Conservation (phyloP, 2,888 invertebrate genomes). For the Ectemnius lituratus region DNA sequence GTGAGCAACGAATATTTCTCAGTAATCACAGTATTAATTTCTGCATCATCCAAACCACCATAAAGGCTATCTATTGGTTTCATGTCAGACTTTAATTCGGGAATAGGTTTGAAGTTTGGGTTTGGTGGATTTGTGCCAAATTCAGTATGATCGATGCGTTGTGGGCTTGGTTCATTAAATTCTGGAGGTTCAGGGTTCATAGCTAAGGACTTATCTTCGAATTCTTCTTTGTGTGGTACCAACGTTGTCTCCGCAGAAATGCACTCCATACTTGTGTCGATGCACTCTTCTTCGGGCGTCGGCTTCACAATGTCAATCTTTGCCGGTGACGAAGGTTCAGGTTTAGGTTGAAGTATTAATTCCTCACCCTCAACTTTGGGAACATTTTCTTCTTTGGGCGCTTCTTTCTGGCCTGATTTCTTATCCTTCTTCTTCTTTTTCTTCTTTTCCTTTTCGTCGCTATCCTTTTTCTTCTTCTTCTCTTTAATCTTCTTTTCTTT, state of each 20-base stretch:
- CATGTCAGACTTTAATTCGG: constrained; percentile 65
- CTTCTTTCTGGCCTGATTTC: constrained; percentile 71
- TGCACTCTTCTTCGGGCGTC: constrained; percentile 39
- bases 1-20: constrained; percentile 68
- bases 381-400: constrained; percentile 55
- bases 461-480: constrained; percentile 79
- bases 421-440: constrained; percentile 77
- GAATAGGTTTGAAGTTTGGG: constrained; percentile 74
- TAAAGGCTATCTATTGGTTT: constrained; percentile 75
- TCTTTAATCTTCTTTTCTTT: constrained; percentile 79
- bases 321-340: constrained; percentile 53
- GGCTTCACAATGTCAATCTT: constrained; percentile 58
- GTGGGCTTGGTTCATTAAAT: constrained; percentile 51
- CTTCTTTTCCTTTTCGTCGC: constrained; percentile 81
- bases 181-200: constrained; percentile 75
- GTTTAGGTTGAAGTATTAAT: constrained; percentile 60
- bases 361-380: constrained; percentile 61
- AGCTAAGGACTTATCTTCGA: constrained; percentile 71
- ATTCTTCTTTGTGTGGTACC: constrained; percentile 61
- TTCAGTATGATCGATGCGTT: constrained; percentile 59
- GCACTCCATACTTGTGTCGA: constrained; percentile 52
- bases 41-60: constrained; percentile 73
- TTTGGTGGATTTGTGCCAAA: constrained; percentile 73
- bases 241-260: constrained; percentile 39
- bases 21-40: constrained; percentile 67